These are phyloP conservation scores for Selene dorsalis DNA, from an alignment of 2,797 vertebrate genomes.

Conservation along the genomic window DNA sequence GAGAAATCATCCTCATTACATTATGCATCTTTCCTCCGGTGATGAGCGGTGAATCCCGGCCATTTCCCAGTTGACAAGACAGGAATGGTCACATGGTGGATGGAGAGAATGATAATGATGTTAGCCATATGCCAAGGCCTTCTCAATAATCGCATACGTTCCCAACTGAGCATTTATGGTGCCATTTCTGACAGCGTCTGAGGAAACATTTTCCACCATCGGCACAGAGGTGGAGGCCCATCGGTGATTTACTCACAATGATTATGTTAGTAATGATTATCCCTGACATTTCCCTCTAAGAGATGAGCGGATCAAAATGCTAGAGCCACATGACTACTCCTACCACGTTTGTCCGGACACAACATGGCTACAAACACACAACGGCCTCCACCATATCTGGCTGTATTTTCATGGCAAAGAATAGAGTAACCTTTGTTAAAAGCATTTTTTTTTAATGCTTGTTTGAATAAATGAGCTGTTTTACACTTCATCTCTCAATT, in stretches of 20 bases:
- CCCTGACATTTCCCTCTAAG: slow-evolving; percentile 47
- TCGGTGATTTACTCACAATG: slow-evolving; percentile 42
- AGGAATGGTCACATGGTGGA: slow-evolving; percentile 18
- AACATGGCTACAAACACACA: slow-evolving; percentile 8
- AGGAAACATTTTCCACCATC: slow-evolving; percentile 23
- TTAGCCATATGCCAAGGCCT: slow-evolving; percentile 38
- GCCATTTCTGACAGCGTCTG: slow-evolving; percentile 32
- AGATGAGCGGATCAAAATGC: slow-evolving; percentile 40
- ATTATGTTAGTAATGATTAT: slow-evolving; percentile 57
- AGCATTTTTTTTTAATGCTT: neutral
- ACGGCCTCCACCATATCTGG: neutral
- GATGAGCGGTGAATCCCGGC: slow-evolving; percentile 26
- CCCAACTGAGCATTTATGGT: slow-evolving; percentile 15
- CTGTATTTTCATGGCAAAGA: neutral
- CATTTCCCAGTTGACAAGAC: slow-evolving; percentile 24
- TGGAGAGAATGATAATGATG: slow-evolving; percentile 33
- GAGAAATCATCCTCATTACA: neutral
- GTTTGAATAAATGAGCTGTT: slow-evolving; percentile 2
- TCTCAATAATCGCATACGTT: slow-evolving; percentile 30
- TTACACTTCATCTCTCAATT: neutral
- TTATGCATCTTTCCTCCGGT: neutral
- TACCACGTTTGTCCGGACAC: neutral
- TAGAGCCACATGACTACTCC: neutral
- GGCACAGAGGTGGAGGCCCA: slow-evolving; percentile 31
- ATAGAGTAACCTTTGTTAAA: neutral